phyloP scores from a whole-genome alignment of 1,140 invertebrate species.

The Zaprionus inermis region DNA sequence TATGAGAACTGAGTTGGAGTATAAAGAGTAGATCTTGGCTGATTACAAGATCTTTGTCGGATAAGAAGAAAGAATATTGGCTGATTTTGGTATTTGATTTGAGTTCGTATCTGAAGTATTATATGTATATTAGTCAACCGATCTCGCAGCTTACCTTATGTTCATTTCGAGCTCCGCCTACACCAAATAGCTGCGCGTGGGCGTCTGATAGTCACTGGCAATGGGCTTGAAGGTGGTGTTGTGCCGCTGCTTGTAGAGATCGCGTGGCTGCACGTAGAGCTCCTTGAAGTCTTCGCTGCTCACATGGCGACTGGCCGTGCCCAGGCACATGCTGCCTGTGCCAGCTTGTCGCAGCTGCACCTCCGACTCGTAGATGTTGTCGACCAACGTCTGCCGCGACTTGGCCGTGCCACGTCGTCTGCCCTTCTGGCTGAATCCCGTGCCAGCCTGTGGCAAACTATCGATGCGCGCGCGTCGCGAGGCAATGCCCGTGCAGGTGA shows the following conservation, averaged over 20 bases:
- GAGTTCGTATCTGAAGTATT: no score
- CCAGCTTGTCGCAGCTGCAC: constrained; percentile 50
- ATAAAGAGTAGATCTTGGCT: no score
- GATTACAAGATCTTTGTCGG: no score
- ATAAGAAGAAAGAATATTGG: no score
- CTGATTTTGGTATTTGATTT: no score
- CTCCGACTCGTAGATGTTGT: constrained; percentile 78
- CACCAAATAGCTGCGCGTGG: constrained; percentile 72
- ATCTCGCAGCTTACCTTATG: no score
- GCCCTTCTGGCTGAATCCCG: constrained; percentile 20
- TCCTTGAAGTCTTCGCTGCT: constrained; percentile 75
- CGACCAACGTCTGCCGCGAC: constrained; percentile 59
- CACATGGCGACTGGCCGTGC: constrained; percentile 37
- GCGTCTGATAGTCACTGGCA: constrained; percentile 61
- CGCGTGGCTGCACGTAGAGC: constrained; percentile 68
- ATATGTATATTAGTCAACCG: no score
- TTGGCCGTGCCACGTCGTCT: constrained; percentile 43
- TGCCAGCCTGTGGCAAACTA: neutral
- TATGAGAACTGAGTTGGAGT: no score
- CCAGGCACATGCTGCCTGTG: constrained; percentile 40
- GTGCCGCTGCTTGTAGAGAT: constrained; percentile 69
- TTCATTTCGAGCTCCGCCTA: constrained; percentile 23
- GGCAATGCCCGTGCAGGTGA: constrained; percentile 87
- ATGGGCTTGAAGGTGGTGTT: constrained; percentile 68
- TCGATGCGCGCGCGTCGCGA: constrained; percentile 66